These are phyloP conservation scores for Ciona savignyi DNA, from an alignment of 23 tunicate species.

Conservation along the genomic window DNA sequence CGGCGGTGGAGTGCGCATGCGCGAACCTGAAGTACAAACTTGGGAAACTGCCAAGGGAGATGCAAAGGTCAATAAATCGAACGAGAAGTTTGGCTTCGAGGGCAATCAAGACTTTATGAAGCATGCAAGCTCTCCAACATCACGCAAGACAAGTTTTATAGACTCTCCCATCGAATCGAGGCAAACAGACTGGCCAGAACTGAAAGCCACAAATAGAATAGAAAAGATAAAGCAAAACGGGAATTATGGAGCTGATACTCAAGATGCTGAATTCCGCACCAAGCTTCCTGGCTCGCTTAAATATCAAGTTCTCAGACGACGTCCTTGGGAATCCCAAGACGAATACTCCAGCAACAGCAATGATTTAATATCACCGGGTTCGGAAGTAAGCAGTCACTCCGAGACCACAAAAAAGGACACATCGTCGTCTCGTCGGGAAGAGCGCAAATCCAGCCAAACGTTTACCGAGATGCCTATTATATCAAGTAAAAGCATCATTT, in stretches of 20 bases:
- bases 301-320: neutral
- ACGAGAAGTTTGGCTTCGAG: conserved; percentile 39
- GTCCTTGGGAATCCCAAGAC: neutral
- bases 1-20: conserved; percentile 13
- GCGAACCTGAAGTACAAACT: conserved; percentile 26
- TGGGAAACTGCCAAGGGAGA: conserved; percentile 74
- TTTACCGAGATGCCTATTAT: conserved; percentile 5
- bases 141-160: neutral
- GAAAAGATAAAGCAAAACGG: neutral
- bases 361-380: neutral
- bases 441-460: neutral
- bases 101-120: neutral
- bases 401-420: neutral
- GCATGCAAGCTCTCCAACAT: neutral
- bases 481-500: neutral
- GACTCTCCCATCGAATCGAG: neutral
- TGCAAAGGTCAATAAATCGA: conserved; percentile 36
- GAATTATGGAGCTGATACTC: neutral
- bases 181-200: neutral
- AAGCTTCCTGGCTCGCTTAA: neutral
- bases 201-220: neutral
- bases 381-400: neutral
- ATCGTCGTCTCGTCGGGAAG: neutral
- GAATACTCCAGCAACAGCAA: neutral
- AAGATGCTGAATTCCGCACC: neutral